A percentile compares a stretch with the other conserved stretches of the same genome.
phyloP scores from a whole-genome alignment of 2,888 invertebrate species.

The Conistra vaccinii region DNA sequence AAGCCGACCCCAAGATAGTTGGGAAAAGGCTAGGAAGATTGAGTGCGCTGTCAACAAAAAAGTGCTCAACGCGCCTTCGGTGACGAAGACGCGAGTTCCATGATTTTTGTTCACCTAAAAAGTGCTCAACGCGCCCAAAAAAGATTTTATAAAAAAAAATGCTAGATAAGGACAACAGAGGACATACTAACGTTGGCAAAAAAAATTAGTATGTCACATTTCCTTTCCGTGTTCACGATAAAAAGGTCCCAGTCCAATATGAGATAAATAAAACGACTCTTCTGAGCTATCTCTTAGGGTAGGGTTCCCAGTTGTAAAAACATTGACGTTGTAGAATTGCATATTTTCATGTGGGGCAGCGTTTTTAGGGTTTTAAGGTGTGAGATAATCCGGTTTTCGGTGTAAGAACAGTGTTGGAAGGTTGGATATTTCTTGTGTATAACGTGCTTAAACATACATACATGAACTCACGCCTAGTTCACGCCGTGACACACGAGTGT shows the following conservation, averaged over 20 bases:
- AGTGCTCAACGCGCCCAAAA: too few relatives aligned
- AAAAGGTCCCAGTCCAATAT: conserved; percentile 45
- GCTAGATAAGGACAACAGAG: background rate
- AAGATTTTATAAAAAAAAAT: too few relatives aligned
- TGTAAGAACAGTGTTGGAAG: background rate
- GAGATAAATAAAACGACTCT: conserved; percentile 55
- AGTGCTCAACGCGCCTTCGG: too few relatives aligned
- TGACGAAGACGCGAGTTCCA: too few relatives aligned
- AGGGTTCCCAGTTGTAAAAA: conserved; percentile 41
- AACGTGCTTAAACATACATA: background rate
- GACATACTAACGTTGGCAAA: background rate
- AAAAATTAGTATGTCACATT: conserved; percentile 37
- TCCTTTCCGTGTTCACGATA: conserved; percentile 22
- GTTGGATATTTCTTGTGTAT: background rate
- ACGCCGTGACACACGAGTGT: too few relatives aligned
- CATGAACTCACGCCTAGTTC: too few relatives aligned
- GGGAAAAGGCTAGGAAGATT: too few relatives aligned
- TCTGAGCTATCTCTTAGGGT: conserved; percentile 41
- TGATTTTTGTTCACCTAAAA: too few relatives aligned
- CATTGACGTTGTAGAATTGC: conserved; percentile 44
- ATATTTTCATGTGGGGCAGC: conserved; percentile 40
- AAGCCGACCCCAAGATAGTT: too few relatives aligned
- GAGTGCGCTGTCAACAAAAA: too few relatives aligned
- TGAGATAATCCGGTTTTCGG: conserved; percentile 26
- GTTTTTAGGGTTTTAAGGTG: conserved; percentile 20